Percentiles rank a stretch among this genome's conserved stretches.
Evolutionary conservation across 1,140 invertebrate species (phyloP).

Genomic region (Penaeus indicus): DNA sequence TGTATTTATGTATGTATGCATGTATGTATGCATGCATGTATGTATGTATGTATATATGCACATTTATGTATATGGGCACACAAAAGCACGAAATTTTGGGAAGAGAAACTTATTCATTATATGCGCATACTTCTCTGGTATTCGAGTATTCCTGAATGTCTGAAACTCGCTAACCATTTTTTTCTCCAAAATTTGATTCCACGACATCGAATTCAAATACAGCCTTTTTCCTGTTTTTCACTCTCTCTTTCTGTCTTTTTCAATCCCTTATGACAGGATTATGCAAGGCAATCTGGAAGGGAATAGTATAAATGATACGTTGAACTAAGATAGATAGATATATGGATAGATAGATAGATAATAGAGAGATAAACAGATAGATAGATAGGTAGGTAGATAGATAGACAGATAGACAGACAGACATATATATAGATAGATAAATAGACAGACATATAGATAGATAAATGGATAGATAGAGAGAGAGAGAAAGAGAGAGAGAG

Average conservation of each 20-base stretch:
- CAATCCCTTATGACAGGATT: not conserved
- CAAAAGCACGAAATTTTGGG: not conserved
- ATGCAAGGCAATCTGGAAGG: not conserved
- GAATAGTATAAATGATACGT: not conserved
- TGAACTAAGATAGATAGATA: no score
- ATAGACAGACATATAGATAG: no score
- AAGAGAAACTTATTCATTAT: not conserved
- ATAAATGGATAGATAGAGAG: no score
- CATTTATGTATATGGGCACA: not conserved
- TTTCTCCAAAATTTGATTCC: not conserved
- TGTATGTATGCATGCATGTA: not conserved
- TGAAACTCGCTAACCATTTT: no score
- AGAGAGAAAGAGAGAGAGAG: no score
- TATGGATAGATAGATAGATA: no score
- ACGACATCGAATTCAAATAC: not conserved
- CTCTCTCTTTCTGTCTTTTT: constrained; percentile 32
- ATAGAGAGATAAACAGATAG: no score
- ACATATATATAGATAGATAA: no score
- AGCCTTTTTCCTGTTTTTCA: not conserved
- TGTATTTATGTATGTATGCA: constrained; percentile 1
- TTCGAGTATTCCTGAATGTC: no score
- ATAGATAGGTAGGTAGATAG: no score
- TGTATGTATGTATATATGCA: constrained; percentile 8
- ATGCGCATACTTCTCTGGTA: not conserved
- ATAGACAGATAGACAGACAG: no score